phyloP scores from a whole-genome alignment of 2,888 invertebrate genomes.

The Brachypalpus laphriformis region DNA sequence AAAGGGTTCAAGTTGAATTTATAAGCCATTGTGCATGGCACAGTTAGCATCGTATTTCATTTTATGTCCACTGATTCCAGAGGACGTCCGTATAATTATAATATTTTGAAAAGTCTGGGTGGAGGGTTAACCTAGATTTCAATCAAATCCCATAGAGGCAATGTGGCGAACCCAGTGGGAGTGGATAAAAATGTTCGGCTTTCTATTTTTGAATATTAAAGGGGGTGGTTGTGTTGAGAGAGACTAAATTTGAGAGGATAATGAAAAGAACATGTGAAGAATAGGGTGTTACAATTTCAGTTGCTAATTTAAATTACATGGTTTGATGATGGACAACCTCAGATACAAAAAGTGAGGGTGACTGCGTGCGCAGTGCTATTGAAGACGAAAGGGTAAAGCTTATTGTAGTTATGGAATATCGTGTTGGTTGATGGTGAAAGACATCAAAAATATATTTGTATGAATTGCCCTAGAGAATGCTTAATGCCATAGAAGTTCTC shows the following conservation, averaged over 20 bases:
- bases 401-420: conserved; percentile 22
- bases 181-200: conserved; percentile 13
- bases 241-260: conserved; percentile 16
- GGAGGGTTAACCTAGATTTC: conserved; percentile 51
- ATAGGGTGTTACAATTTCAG: conserved; percentile 52
- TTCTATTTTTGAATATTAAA: not conserved
- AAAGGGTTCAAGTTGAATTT: conserved; percentile 22
- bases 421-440: not conserved
- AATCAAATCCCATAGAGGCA: conserved; percentile 18
- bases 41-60: conserved; percentile 30
- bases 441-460: too few relatives aligned
- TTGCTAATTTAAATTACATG: conserved; percentile 62
- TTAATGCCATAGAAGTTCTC: too few relatives aligned
- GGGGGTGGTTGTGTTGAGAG: not conserved
- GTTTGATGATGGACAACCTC: conserved; percentile 7
- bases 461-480: too few relatives aligned
- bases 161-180: conserved; percentile 2
- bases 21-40: conserved; percentile 2
- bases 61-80: conserved; percentile 20
- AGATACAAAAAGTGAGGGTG: not conserved
- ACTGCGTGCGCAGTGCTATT: conserved; percentile 10
- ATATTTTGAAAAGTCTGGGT: conserved; percentile 5
- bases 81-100: conserved; percentile 42
- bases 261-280: conserved; percentile 42
- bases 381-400: conserved; percentile 21